Conservation (phyloP, 1,140 invertebrate species). For the Heterodera schachtii region DNA sequence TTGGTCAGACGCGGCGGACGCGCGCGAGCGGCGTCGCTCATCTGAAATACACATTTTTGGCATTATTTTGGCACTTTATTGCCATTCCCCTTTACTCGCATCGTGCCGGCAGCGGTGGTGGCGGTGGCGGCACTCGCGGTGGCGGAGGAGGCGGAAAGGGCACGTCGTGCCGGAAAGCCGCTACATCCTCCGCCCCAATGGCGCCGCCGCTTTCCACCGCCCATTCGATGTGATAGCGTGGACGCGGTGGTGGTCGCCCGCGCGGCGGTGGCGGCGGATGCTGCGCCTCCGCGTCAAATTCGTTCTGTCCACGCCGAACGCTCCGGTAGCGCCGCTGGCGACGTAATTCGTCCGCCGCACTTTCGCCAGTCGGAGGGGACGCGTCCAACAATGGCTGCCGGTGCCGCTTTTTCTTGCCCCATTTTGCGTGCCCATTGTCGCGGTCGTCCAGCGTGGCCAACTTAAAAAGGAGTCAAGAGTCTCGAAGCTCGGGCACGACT, state of each 20-base stretch:
- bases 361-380: background rate
- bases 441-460: background rate
- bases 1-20: background rate
- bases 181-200: background rate
- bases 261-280: background rate
- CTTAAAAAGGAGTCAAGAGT: background rate
- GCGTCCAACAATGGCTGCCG: background rate
- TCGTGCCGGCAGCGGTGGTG: slow-evolving; percentile 20
- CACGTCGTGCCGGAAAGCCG: background rate
- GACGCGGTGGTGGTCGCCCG: slow-evolving; percentile 1
- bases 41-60: background rate
- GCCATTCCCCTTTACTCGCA: background rate
- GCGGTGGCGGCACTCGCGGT: slow-evolving; percentile 24
- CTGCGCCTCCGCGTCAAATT: background rate
- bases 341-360: slow-evolving; percentile 4
- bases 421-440: background rate
- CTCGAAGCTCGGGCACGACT: too few species aligned
- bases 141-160: slow-evolving; percentile 21
- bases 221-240: background rate
- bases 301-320: background rate
- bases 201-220: background rate
- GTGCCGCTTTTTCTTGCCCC: slow-evolving; percentile 14
- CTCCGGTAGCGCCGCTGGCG: slow-evolving; percentile 8
- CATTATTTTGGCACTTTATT: background rate
- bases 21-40: background rate